These are phyloP conservation scores for Propsilocerus akamusi DNA, from an alignment of 1,140 invertebrate species.

Conservation along the genomic window DNA sequence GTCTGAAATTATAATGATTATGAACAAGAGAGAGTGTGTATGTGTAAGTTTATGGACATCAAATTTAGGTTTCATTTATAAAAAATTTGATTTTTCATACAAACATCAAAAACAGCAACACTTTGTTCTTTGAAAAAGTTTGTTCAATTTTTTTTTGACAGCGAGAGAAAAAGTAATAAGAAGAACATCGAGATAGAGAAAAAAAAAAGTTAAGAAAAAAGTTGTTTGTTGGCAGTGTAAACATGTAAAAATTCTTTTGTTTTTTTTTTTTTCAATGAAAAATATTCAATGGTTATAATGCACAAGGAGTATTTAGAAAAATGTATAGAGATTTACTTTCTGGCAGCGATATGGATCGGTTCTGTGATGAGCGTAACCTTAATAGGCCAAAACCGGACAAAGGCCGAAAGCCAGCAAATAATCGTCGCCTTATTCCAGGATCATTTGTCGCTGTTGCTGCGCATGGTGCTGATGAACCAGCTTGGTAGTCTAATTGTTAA, in stretches of 20 bases:
- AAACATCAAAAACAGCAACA: slow-evolving; percentile 1
- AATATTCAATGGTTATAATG: no score
- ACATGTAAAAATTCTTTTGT: background rate
- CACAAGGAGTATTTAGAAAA: slow-evolving; percentile 10
- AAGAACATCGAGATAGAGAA: slow-evolving; percentile 7
- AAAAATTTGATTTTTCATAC: slow-evolving; percentile 1
- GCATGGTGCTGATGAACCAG: slow-evolving; percentile 14
- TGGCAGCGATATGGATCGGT: slow-evolving; percentile 57
- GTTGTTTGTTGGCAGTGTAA: slow-evolving; percentile 3
- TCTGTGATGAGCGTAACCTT: slow-evolving; percentile 42
- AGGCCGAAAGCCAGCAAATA: slow-evolving; percentile 55
- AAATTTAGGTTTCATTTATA: no score
- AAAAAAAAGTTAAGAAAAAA: slow-evolving; percentile 8
- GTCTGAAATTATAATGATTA: no score
- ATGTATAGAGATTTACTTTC: slow-evolving; percentile 46
- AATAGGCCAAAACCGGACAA: slow-evolving; percentile 48
- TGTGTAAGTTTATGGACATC: no score
- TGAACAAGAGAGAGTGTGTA: no score
- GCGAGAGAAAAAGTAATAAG: background rate
- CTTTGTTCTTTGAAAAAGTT: background rate
- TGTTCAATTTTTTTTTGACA: background rate
- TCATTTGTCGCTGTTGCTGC: slow-evolving; percentile 21
- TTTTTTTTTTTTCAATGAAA: background rate
- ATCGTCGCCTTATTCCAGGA: slow-evolving; percentile 37
- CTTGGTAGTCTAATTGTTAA: slow-evolving; percentile 16